phyloP scores from a whole-genome alignment of 2,888 invertebrate species.

The Thecocarcelia acutangulata region DNA sequence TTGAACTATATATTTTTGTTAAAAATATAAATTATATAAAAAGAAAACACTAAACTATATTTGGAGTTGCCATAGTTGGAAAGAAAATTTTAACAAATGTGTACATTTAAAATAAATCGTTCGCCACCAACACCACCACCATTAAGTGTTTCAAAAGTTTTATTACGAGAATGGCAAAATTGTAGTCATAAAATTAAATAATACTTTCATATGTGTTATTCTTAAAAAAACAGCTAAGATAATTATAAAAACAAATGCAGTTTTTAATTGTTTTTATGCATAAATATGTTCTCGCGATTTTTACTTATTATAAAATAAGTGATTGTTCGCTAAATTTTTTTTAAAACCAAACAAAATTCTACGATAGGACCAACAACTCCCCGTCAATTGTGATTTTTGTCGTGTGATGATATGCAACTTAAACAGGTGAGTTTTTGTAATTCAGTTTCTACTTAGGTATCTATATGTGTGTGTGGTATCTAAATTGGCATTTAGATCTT shows the following conservation, averaged over 20 bases:
- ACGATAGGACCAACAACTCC: constrained; percentile 64
- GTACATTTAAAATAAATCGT: constrained; percentile 48
- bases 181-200: constrained; percentile 58
- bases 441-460: too few species aligned
- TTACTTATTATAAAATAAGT: constrained; percentile 59
- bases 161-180: constrained; percentile 60
- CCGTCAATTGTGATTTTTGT: constrained; percentile 79
- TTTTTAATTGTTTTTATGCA: constrained; percentile 47
- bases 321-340: constrained; percentile 36
- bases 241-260: constrained; percentile 52
- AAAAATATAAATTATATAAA: constrained; percentile 20
- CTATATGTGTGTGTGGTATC: too few species aligned
- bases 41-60: constrained; percentile 26
- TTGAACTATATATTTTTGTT: constrained; percentile 47
- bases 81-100: constrained; percentile 50
- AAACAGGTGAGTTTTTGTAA: constrained; percentile 77
- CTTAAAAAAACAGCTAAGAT: not conserved
- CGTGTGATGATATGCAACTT: constrained; percentile 81
- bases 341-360: constrained; percentile 45
- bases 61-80: constrained; percentile 59
- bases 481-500: too few species aligned
- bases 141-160: constrained; percentile 54
- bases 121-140: constrained; percentile 31
- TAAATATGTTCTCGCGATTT: constrained; percentile 50
- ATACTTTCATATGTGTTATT: constrained; percentile 37